Evolutionary conservation across 1,140 invertebrate genomes (phyloP), one percentile per base, ranked within the genome.

Genomic region (Myzus persicae): DNA sequence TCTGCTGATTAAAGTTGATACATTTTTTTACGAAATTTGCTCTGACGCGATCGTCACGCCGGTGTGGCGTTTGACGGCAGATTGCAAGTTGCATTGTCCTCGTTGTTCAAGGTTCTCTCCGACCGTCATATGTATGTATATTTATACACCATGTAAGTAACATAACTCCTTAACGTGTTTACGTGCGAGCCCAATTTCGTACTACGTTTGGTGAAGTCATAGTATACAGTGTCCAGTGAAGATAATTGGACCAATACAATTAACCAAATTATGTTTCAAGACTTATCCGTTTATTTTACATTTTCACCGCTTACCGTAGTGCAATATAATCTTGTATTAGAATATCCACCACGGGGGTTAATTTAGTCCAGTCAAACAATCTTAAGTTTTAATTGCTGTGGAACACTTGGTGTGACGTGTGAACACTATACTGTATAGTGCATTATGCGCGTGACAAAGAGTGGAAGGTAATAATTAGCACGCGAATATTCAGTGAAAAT

Each of bases 11-110:
- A 76, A 76, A n/a, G 31, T 76, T 18, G 5, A 76, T n/a, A 18
- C 24, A 7, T 51, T 36, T 31, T 51, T 38, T 46, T 2, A 89
- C 3, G 22, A 9, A 51, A 36, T 36, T 89, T 48, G n/a, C 46
- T n/a, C 2, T 8, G 20, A 87, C 7, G 44, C 42, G 24, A 46
- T 46, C 44, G 85, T 44, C 9, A 42, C 14, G 42, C 26, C 18
- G 31, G 18, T 31, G 31, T 38, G 42, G 18, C 84, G 14, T 38
- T 24, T 40, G 46, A 38, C 48, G 48, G 46, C 22, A 40, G 26
- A 59, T 90, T 59, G 51, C 89, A 90, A 90, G 42, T 67, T 67
- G 54, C 89, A n/a, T 67, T 90, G 89, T 90, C 54, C 51, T 90
- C 59, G 89, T 90, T 18, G 2, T 90, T 90, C 89, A 90, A 90